Conservation (phyloP, 2,797 vertebrate species). For the Zenarchopterus dispar region DNA sequence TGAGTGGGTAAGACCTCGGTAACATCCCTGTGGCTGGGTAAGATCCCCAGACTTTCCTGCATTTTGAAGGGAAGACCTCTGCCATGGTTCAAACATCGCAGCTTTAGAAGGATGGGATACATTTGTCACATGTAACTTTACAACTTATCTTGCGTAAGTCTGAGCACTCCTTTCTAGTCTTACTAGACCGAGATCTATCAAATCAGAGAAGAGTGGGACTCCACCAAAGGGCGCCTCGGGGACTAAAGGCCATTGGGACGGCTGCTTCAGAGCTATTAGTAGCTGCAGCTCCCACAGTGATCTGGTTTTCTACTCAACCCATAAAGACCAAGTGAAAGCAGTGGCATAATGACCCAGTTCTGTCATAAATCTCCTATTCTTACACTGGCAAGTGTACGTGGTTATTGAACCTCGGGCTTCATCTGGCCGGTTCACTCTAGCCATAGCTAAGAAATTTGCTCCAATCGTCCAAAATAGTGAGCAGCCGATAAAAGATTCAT, state of each 20-base stretch:
- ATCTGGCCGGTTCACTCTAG: constrained; percentile 19
- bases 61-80: too few species aligned
- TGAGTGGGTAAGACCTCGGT: background rate
- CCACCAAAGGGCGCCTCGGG: constrained; percentile 34
- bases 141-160: too few species aligned
- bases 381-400: constrained; percentile 11
- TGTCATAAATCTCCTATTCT: constrained; percentile 33
- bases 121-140: background rate
- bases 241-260: constrained; percentile 31
- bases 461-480: background rate
- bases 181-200: constrained; percentile 32
- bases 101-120: background rate
- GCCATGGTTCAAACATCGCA: background rate
- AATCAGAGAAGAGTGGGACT: constrained; percentile 16
- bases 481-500: background rate
- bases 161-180: constrained; percentile 4
- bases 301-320: constrained; percentile 51
- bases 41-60: background rate
- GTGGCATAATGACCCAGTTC: constrained; percentile 65
- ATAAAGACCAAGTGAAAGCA: constrained; percentile 36
- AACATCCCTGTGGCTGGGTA: background rate
- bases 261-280: constrained; percentile 38
- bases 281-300: constrained; percentile 20
- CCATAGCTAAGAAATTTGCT: constrained; percentile 13
- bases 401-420: constrained; percentile 17